Conservation (phyloP, 2,113 vertebrate species). For the Notarius quadriscutis region DNA sequence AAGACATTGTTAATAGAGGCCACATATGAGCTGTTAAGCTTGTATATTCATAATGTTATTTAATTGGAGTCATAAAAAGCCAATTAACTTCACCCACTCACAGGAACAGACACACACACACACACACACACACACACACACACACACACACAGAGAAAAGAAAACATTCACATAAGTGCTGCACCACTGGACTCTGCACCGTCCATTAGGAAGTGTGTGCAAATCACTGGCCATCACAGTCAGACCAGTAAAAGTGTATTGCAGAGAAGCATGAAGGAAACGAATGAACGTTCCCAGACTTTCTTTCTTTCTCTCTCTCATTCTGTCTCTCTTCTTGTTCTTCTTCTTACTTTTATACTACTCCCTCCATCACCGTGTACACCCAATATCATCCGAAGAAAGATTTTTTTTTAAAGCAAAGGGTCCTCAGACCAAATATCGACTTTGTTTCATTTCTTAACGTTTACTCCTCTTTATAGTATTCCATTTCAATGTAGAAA, state of each 20-base stretch:
- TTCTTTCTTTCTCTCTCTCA: not conserved
- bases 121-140: constrained; percentile 32
- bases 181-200: constrained; percentile 16
- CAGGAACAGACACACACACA: constrained; percentile 45
- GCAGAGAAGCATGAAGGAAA: constrained; percentile 26
- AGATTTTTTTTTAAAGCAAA: no score
- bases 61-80: constrained; percentile 84
- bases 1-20: constrained; percentile 81
- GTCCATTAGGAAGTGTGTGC: constrained; percentile 14
- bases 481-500: no score
- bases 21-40: constrained; percentile 80
- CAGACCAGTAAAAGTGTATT: not conserved
- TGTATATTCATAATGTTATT: constrained; percentile 82
- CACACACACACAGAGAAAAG: not conserved
- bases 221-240: constrained; percentile 9
- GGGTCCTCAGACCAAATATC: no score
- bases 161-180: constrained; percentile 16
- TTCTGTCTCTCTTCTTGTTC: not conserved
- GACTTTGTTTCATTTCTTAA: no score
- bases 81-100: constrained; percentile 73
- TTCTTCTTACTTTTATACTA: not conserved
- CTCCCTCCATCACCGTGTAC: constrained; percentile 11
- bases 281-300: constrained; percentile 8
- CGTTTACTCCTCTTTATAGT: no score
- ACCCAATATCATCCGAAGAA: constrained; percentile 62